Percentiles rank a stretch among this genome's conserved stretches.
Evolutionary conservation across 2,888 invertebrate genomes (phyloP).

Genomic region (Frankliniella intonsa): DNA sequence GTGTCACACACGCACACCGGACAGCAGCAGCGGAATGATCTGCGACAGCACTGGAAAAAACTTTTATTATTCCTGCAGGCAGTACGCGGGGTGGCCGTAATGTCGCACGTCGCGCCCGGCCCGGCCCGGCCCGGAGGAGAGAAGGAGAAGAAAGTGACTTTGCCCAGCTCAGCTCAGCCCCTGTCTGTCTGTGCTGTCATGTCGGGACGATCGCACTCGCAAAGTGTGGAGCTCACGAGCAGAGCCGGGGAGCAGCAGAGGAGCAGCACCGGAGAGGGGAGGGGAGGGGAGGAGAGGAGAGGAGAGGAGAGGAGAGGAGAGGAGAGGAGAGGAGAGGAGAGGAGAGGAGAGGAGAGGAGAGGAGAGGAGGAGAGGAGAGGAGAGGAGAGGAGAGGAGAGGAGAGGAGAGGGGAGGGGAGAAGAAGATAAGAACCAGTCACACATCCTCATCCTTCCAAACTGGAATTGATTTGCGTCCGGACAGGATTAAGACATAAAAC

Average conservation of each 20-base stretch:
- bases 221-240: not conserved
- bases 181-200: too few relatives aligned
- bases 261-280: not conserved
- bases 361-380: not conserved
- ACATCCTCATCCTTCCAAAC: constrained; percentile 8
- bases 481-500: constrained; percentile 20
- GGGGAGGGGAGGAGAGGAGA: not conserved
- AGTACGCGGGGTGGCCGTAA: too few relatives aligned
- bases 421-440: constrained; percentile 8
- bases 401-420: not conserved
- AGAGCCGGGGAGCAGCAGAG: too few relatives aligned
- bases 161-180: not conserved
- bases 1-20: too few relatives aligned
- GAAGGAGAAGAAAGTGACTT: not conserved
- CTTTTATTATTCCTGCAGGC: too few relatives aligned
- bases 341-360: not conserved
- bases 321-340: not conserved
- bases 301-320: not conserved
- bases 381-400: not conserved
- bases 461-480: constrained; percentile 26
- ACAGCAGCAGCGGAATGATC: too few relatives aligned
- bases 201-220: not conserved
- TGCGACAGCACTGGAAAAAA: too few relatives aligned
- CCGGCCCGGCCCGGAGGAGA: not conserved
- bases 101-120: too few relatives aligned